Conservation (phyloP, 2,888 invertebrate species). For the Drosophila nigritarsus region DNA sequence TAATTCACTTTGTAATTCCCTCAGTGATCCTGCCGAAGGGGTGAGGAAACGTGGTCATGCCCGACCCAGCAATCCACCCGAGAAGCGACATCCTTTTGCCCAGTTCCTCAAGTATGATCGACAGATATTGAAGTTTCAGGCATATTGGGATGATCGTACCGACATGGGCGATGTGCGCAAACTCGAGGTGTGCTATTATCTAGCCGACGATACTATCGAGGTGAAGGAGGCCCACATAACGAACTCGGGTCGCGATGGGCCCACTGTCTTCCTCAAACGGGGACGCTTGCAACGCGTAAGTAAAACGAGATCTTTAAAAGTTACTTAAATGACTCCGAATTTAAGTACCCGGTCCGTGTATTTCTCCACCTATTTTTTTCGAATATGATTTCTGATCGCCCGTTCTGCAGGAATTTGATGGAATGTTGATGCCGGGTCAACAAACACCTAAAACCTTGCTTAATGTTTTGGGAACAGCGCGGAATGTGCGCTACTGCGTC, state of each 20-base stretch:
- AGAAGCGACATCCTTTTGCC: conserved; percentile 88
- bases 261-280: conserved; percentile 90
- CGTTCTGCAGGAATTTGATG: conserved; percentile 72
- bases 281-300: conserved; percentile 91
- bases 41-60: conserved; percentile 73
- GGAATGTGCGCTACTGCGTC: conserved; percentile 86
- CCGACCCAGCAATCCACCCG: conserved; percentile 62
- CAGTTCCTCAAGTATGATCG: conserved; percentile 94
- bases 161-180: conserved; percentile 92
- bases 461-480: conserved; percentile 87
- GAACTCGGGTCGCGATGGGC: conserved; percentile 90
- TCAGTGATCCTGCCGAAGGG: conserved; percentile 85
- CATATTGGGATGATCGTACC: conserved; percentile 96
- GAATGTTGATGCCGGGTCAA: conserved; percentile 85
- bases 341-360: background rate
- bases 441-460: conserved; percentile 86
- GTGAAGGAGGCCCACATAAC: conserved; percentile 90
- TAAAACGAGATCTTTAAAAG: background rate
- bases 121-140: conserved; percentile 90
- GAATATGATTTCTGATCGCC: background rate
- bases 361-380: background rate
- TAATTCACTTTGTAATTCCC: background rate
- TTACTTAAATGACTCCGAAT: background rate
- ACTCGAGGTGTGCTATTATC: conserved; percentile 92
- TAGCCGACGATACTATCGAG: conserved; percentile 95